Conservation (phyloP, 1,140 invertebrate genomes). For the Parasteatoda tepidariorum region DNA sequence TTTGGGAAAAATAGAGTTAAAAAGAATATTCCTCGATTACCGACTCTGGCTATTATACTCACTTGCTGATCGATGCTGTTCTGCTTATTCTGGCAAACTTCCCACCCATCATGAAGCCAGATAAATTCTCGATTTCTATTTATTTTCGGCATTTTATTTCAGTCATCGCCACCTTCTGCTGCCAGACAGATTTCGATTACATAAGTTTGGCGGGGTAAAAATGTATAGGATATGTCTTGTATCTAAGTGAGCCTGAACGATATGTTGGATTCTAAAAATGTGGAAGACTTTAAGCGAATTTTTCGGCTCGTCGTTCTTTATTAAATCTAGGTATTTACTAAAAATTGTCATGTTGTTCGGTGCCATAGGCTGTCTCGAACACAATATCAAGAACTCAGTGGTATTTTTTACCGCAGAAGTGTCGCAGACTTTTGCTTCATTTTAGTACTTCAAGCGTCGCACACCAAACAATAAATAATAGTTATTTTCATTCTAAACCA, state of each 20-base stretch:
- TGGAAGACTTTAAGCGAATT: neutral
- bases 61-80: slow-evolving; percentile 9
- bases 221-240: neutral
- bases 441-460: no score
- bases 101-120: neutral
- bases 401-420: no score
- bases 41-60: slow-evolving; percentile 21
- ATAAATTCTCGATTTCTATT: neutral
- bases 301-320: neutral
- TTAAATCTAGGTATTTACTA: no score
- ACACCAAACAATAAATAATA: no score
- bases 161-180: neutral
- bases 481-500: no score
- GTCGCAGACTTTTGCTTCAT: no score
- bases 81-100: slow-evolving; percentile 36
- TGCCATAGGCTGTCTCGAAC: no score
- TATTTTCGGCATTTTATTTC: neutral
- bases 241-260: neutral
- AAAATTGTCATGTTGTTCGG: no score
- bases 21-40: slow-evolving; percentile 13
- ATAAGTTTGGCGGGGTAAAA: neutral
- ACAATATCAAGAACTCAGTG: no score
- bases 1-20: slow-evolving; percentile 2
- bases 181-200: neutral
- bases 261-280: neutral